Conservation (phyloP, 2,113 vertebrate genomes). For the Nycticryphes semicollaris region DNA sequence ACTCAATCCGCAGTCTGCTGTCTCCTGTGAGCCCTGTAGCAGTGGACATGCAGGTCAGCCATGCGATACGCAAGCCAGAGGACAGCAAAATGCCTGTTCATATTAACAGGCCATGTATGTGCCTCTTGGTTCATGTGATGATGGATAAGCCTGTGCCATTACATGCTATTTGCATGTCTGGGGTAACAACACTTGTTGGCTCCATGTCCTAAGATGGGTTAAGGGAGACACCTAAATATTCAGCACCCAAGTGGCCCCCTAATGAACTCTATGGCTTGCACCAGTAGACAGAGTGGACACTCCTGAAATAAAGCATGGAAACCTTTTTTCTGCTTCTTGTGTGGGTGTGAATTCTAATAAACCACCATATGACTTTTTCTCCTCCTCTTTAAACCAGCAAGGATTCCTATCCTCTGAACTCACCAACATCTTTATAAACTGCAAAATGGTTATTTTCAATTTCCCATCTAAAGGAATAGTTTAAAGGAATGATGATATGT, state of each 20-base stretch:
- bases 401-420: not conserved
- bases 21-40: not conserved
- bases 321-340: not conserved
- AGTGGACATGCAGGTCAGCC: not conserved
- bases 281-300: not conserved
- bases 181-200: not conserved
- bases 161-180: not conserved
- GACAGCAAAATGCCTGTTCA: not conserved
- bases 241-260: not conserved
- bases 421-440: not conserved
- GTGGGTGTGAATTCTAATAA: not conserved
- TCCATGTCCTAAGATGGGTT: not conserved
- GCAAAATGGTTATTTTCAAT: not conserved
- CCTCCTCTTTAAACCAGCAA: not conserved
- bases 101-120: rapidly evolving
- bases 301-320: not conserved
- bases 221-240: not conserved
- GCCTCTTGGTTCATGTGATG: not conserved
- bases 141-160: not conserved
- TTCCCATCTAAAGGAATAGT: not conserved
- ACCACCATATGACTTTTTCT: not conserved
- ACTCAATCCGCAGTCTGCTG: not conserved
- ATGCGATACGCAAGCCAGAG: rapidly evolving
- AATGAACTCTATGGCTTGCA: not conserved
- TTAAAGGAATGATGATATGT: not conserved